Evolutionary conservation across 2,797 vertebrate species (phyloP), one percentile per base, ranked within the genome.

Genomic region (Jordanella pulchra): DNA sequence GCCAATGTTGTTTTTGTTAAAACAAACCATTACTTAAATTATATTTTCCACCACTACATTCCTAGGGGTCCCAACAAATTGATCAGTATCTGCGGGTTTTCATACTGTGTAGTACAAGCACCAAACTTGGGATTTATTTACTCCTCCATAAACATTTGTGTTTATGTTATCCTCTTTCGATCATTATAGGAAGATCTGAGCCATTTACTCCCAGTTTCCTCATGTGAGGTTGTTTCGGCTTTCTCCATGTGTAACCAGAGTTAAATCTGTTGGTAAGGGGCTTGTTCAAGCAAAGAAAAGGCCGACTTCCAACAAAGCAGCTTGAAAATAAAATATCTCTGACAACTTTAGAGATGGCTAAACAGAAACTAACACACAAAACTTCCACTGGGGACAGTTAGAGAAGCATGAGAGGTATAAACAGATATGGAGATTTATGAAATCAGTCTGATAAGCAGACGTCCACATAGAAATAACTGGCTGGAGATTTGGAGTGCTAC

Each of bases 351-450:
- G 53, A 58, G 78, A 78, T 55, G 45, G 70, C 60, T 72, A 79
- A 81, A 81, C 75, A 78, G n/a, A 78, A 68, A 78, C 28, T 23
- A 35, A 84, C 63, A 73, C 65, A 64, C 56, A 48, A n/a, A 21
- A 50, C 61, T 28, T 70, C 58, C 56, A 64, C 45, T 23, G 67
- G 72, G 67, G 87, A 71, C 61, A 63, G 71, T 65, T 69, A 73
- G 55, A 72, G 65, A 82, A 85, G 81, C 69, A 65, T 56, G 68
- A 71, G 75, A 78, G 39, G 73, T 58, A 84, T 42, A 74, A 82
- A 76, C 71, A 68, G 76, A 87, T 64, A 50, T 28, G 42, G 66
- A 72, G 78, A 89, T 87, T 87, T 77, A 86, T 77, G 69, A 84
- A 89, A 87, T 79, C 71, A 77, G 69, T 76, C 79, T 71, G 86